Percentiles rank a stretch among this genome's conserved stretches.
Evolutionary conservation across 2,797 vertebrate genomes (phyloP).

Genomic region (Tapera naevia): DNA sequence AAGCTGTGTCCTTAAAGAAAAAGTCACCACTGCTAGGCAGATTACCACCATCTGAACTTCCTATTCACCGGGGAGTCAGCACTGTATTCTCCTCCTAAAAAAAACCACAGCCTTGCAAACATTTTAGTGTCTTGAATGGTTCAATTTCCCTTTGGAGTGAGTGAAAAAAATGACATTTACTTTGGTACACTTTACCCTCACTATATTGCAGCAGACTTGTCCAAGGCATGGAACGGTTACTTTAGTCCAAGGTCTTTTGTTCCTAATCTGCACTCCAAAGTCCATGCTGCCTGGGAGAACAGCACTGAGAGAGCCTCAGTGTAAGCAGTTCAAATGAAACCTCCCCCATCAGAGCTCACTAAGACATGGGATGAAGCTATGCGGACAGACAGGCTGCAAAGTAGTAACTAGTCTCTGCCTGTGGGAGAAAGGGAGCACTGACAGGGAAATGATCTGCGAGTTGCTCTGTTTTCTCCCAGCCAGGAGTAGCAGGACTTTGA

Average conservation of each 20-base stretch:
- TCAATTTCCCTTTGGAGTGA: not conserved
- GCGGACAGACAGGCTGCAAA: not conserved
- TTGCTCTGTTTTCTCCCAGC: not conserved
- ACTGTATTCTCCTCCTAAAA: not conserved
- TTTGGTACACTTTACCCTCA: not conserved
- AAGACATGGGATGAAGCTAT: not conserved
- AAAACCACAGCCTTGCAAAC: not conserved
- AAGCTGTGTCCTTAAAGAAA: not conserved
- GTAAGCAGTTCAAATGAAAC: not conserved
- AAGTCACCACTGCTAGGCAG: not conserved
- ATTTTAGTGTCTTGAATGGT: not conserved
- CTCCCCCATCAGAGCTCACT: not conserved
- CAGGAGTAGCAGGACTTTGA: not conserved
- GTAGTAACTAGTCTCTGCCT: not conserved
- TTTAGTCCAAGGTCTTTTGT: not conserved
- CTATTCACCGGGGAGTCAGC: not conserved
- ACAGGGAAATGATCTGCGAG: accelerated
- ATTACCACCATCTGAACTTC: not conserved
- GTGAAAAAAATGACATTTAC: not conserved
- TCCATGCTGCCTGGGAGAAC: accelerated
- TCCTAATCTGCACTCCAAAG: not conserved
- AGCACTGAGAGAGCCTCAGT: accelerated
- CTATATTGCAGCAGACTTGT: not conserved
- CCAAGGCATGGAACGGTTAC: not conserved
- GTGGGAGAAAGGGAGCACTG: not conserved